A percentile compares a stretch with the other conserved stretches of the same genome.
These are phyloP conservation scores for Alca torda DNA, from an alignment of 2,797 vertebrate species.

Conservation along the genomic window DNA sequence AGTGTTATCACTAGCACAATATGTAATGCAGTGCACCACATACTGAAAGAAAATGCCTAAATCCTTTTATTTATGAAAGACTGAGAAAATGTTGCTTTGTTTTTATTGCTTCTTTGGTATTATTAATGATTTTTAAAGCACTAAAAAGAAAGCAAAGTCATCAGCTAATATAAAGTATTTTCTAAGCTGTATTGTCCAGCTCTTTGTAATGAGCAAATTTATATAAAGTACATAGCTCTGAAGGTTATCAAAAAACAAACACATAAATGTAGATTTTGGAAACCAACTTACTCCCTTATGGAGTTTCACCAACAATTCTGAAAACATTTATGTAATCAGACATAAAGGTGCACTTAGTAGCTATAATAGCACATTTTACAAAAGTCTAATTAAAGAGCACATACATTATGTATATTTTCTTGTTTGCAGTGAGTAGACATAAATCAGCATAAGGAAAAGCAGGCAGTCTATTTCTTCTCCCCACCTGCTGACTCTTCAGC, in stretches of 20 bases:
- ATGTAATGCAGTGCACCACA: not conserved
- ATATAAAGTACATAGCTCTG: not conserved
- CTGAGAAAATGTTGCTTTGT: not conserved
- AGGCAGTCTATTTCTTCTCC: not conserved
- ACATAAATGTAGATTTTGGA: not conserved
- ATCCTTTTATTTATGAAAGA: not conserved
- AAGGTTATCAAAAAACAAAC: not conserved
- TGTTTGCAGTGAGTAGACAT: not conserved
- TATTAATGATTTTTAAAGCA: not conserved
- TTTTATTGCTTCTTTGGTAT: not conserved
- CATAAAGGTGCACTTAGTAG: conserved; percentile 49
- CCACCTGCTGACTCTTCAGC: not conserved
- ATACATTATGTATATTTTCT: conserved; percentile 24
- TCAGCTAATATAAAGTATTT: not conserved
- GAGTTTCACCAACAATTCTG: not conserved
- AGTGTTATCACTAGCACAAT: not conserved
- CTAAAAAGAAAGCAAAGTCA: not conserved
- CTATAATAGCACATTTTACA: conserved; percentile 56
- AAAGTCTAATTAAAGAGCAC: conserved; percentile 40
- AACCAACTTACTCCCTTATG: not conserved
- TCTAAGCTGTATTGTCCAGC: not conserved
- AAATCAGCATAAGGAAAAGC: conserved; percentile 21
- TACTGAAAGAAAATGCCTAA: not conserved
- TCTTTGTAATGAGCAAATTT: not conserved
- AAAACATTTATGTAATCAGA: conserved; percentile 42